phyloP scores from a whole-genome alignment of 1,140 invertebrate species.

The Musca domestica region DNA sequence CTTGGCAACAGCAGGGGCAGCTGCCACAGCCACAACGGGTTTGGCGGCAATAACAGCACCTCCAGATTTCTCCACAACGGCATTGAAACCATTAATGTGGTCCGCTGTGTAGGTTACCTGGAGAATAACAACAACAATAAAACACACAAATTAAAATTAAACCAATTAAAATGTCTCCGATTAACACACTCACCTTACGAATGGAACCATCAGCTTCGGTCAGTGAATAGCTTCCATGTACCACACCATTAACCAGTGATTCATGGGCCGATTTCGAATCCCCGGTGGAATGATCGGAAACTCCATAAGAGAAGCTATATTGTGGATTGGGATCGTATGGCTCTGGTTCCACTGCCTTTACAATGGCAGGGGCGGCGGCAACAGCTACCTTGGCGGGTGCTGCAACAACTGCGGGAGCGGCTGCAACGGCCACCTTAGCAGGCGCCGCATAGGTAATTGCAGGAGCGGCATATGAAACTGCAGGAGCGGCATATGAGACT shows the following conservation, averaged over 20 bases:
- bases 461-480: slow-evolving; percentile 32
- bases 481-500: slow-evolving; percentile 32
- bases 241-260: slow-evolving; percentile 62
- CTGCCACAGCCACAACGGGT: slow-evolving; percentile 42
- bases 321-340: slow-evolving; percentile 68
- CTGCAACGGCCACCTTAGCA: slow-evolving; percentile 34
- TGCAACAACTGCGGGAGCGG: slow-evolving; percentile 42
- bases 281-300: slow-evolving; percentile 68
- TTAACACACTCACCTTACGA: slow-evolving; percentile 49
- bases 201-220: slow-evolving; percentile 66
- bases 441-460: slow-evolving; percentile 28
- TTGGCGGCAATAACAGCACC: slow-evolving; percentile 41
- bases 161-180: neutral
- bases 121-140: neutral
- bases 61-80: slow-evolving; percentile 61
- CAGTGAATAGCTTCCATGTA: slow-evolving; percentile 64
- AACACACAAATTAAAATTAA: neutral
- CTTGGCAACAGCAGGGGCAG: slow-evolving; percentile 43
- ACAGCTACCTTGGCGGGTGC: slow-evolving; percentile 43
- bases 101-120: slow-evolving; percentile 60
- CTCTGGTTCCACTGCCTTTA: slow-evolving; percentile 56
- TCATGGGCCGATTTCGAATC: slow-evolving; percentile 67
- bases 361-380: slow-evolving; percentile 46
- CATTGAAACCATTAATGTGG: slow-evolving; percentile 63
- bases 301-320: slow-evolving; percentile 71